Percentiles rank a stretch among this genome's conserved stretches.
phyloP scores from a whole-genome alignment of 2,888 invertebrate genomes.

The Protophormia terraenovae region DNA sequence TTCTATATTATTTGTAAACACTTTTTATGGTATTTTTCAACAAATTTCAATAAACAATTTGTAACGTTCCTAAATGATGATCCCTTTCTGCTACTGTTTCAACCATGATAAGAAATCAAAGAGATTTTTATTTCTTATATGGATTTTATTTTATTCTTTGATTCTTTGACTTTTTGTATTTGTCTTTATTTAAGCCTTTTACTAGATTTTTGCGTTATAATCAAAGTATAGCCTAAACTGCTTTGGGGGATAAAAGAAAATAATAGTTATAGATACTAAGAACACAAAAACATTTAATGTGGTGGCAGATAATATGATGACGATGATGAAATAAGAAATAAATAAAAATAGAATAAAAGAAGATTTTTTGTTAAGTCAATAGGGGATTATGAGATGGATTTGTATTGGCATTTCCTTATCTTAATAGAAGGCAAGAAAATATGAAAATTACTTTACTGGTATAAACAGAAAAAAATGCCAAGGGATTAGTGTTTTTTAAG shows the following conservation, averaged over 20 bases:
- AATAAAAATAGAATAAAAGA: neutral
- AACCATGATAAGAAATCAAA: neutral
- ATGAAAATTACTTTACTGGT: slow-evolving; percentile 32
- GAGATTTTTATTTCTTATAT: neutral
- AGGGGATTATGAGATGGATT: slow-evolving; percentile 29
- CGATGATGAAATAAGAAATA: neutral
- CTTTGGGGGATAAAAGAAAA: neutral
- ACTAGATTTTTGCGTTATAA: neutral
- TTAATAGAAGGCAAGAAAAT: slow-evolving; percentile 1
- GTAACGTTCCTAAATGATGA: neutral
- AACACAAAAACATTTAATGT: neutral
- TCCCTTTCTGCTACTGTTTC: neutral
- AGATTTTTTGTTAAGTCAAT: slow-evolving; percentile 20
- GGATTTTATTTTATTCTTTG: neutral
- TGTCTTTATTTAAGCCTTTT: neutral
- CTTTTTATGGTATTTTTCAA: neutral
- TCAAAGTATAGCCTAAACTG: neutral
- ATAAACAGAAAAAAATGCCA: neutral
- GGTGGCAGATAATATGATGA: neutral
- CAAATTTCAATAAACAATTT: neutral
- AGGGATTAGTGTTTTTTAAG: slow-evolving; percentile 9
- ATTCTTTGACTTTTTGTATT: neutral
- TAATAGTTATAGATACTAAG: slow-evolving; percentile 1
- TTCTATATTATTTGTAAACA: too few species aligned
- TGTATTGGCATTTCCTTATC: slow-evolving; percentile 26